These are phyloP conservation scores for Coleophora flavipennella DNA, from an alignment of 2,888 invertebrate species.

Conservation along the genomic window DNA sequence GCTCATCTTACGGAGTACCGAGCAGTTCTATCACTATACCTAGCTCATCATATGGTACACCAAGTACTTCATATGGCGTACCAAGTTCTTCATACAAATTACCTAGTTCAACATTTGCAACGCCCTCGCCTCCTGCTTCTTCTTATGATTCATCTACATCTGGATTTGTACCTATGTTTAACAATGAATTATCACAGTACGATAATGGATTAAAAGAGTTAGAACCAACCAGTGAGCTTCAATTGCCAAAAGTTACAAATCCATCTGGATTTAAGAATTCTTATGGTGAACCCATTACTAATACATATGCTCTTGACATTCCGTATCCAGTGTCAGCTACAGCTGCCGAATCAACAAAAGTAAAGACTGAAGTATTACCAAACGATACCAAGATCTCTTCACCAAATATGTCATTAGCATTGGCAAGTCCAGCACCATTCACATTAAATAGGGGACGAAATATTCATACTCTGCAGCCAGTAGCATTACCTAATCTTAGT, in stretches of 20 bases:
- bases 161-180: conserved; percentile 31
- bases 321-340: conserved; percentile 50
- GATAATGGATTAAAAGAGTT: conserved; percentile 31
- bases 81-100: conserved; percentile 18
- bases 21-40: conserved; percentile 14
- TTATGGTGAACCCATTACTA: conserved; percentile 55
- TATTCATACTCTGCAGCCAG: conserved; percentile 67
- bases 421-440: conserved; percentile 60
- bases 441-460: conserved; percentile 56
- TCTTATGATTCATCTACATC: conserved; percentile 30
- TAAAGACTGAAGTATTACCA: conserved; percentile 52
- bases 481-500: conserved; percentile 78
- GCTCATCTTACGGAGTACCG: conserved; percentile 17
- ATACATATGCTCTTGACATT: conserved; percentile 39
- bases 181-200: conserved; percentile 33
- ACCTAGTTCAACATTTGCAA: conserved; percentile 22
- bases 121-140: conserved; percentile 26
- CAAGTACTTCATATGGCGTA: conserved; percentile 15
- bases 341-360: conserved; percentile 54
- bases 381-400: conserved; percentile 22
- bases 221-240: conserved; percentile 32
- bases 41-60: conserved; percentile 16
- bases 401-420: conserved; percentile 44
- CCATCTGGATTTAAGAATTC: conserved; percentile 57
- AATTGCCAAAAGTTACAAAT: conserved; percentile 47